Evolutionary conservation across 1,140 invertebrate species (phyloP).

Genomic region (Reticulitermes speratus): DNA sequence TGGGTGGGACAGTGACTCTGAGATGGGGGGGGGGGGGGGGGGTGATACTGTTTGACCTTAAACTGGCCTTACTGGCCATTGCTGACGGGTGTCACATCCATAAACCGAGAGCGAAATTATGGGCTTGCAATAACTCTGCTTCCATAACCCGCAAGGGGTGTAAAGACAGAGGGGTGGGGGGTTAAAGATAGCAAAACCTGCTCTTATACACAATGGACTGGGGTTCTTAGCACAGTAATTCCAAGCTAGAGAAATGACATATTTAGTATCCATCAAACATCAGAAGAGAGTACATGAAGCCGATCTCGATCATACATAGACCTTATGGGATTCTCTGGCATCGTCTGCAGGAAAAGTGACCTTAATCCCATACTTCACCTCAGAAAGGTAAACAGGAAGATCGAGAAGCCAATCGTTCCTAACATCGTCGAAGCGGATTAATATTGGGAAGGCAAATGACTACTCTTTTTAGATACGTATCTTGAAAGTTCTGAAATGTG

Average conservation of each 20-base stretch:
- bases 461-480: too few relatives aligned
- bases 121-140: conserved; percentile 9
- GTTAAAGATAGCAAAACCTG: background rate
- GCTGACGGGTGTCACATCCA: background rate
- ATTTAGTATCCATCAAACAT: conserved; percentile 7
- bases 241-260: background rate
- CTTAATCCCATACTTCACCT: too few relatives aligned
- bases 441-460: too few relatives aligned
- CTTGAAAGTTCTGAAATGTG: too few relatives aligned
- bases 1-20: too few relatives aligned
- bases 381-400: too few relatives aligned
- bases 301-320: background rate
- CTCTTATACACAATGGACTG: background rate
- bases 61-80: background rate
- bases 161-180: background rate
- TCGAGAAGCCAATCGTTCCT: too few relatives aligned
- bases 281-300: background rate
- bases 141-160: background rate
- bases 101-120: conserved; percentile 12
- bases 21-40: background rate
- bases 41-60: background rate
- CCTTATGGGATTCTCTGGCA: background rate
- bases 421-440: too few relatives aligned
- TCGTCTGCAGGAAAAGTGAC: background rate
- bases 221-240: background rate